phyloP scores from a whole-genome alignment of 2,113 vertebrate species.

The Synchiropus splendidus region DNA sequence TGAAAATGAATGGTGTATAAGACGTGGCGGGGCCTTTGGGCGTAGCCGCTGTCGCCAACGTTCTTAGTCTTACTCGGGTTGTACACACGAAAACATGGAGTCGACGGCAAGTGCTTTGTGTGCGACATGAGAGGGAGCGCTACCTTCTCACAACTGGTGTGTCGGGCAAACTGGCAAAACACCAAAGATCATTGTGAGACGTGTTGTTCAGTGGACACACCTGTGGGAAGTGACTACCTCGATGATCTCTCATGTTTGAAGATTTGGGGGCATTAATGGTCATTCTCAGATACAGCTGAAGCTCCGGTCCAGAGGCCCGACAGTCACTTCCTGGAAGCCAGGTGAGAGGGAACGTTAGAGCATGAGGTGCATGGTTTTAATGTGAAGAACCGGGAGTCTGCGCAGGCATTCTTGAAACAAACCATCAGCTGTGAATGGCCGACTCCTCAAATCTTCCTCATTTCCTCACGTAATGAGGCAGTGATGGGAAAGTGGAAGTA shows the following conservation, averaged over 20 bases:
- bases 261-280: too few relatives aligned
- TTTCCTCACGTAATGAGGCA: slow-evolving; percentile 32
- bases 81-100: slow-evolving; percentile 19
- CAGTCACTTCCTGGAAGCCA: too few relatives aligned
- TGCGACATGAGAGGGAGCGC: slow-evolving; percentile 9
- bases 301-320: too few relatives aligned
- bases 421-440: slow-evolving; percentile 7
- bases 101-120: slow-evolving; percentile 30
- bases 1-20: slow-evolving; percentile 56
- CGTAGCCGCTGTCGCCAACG: slow-evolving; percentile 45
- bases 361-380: too few relatives aligned
- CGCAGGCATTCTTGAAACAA: slow-evolving; percentile 1
- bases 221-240: too few relatives aligned
- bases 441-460: slow-evolving; percentile 18
- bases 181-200: too few relatives aligned
- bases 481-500: slow-evolving; percentile 24
- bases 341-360: too few relatives aligned
- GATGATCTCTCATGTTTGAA: too few relatives aligned
- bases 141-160: background rate
- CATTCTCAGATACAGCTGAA: too few relatives aligned
- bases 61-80: slow-evolving; percentile 24
- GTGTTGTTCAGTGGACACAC: too few relatives aligned
- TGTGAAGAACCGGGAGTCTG: too few relatives aligned
- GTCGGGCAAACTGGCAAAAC: too few relatives aligned
- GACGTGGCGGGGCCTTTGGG: slow-evolving; percentile 37